Base-by-base conservation (phyloP, 2,113 vertebrate species). In the Pavo muticus region DNA sequence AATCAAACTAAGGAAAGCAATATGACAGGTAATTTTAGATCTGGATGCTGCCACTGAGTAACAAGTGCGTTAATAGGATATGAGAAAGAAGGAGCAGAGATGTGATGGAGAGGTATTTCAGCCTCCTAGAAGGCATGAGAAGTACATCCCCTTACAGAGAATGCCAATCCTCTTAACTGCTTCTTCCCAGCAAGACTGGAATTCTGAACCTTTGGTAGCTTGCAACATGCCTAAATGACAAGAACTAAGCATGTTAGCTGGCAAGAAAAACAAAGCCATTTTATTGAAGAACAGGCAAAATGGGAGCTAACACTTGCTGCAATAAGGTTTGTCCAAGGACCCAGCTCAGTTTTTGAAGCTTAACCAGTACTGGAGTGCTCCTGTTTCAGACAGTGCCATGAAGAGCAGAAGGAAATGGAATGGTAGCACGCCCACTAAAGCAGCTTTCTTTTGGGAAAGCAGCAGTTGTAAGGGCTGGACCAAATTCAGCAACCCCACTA, bases 1-100 rank as follows among this genome's bases (percentile, higher is more conserved):
- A 93, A 77, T 2, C 39, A 80, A 70, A 84, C n/a, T 32, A 96
- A 75, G 52, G 59, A 90, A 94, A 86, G 42, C 47, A 71, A 88
- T 88, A 37, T 27, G 45, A 87, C 44, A 89, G 39, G 47, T 69
- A 65, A 65, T 69, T 93, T 90, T 35, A 78, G 88, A 84, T 47
- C 42, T 71, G 29, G 52, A 65, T 84, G 54, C 61, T 75, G 63
- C 10, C n/a, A 30, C 52, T 20, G n/a, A 64, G 9, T 59, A 91
- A 84, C 42, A 78, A 48, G 11, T 72, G 44, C 1, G 2, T 84
- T 72, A 90, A 72, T 39, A 77, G 17, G 18, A 83, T 80, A 48
- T 14, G 16, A 70, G 35, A 25, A 91, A 71, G 48, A 4, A 10
- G 32, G n/a, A 74, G 45, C 67, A 70, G 60, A 68, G 18, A 73